Conservation (phyloP, 2,113 vertebrate species). For the Dinomys branickii region DNA sequence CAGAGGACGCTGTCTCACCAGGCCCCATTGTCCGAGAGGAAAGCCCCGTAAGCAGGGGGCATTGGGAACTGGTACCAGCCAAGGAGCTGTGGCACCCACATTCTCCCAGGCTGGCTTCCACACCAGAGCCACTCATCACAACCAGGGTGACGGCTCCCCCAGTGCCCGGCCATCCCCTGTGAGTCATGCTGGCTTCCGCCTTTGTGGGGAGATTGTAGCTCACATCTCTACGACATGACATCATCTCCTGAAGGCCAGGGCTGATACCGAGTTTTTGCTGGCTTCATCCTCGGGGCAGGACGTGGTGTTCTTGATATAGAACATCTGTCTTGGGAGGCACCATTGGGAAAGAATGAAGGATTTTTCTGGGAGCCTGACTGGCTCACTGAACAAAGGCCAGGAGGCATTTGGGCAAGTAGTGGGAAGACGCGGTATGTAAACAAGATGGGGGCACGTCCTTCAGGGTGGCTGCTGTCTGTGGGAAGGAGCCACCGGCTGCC, state of each 20-base stretch:
- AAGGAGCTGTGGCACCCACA: neutral
- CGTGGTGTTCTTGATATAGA: slow-evolving; percentile 71
- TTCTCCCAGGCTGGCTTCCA: neutral
- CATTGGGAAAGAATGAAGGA: slow-evolving; percentile 71
- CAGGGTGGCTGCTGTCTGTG: slow-evolving; percentile 70
- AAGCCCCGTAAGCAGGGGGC: neutral
- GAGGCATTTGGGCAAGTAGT: slow-evolving; percentile 78
- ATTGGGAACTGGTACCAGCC: neutral
- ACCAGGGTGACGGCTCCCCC: neutral
- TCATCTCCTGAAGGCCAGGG: slow-evolving; percentile 71
- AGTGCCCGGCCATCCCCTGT: neutral
- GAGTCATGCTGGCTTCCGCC: neutral
- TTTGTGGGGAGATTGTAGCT: slow-evolving; percentile 9
- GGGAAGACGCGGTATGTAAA: slow-evolving; percentile 77
- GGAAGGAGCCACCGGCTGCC: slow-evolving; percentile 65
- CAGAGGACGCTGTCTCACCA: neutral
- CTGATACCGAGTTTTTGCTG: slow-evolving; percentile 69
- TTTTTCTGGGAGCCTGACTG: slow-evolving; percentile 75
- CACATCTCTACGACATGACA: slow-evolving; percentile 65
- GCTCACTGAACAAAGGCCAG: slow-evolving; percentile 65
- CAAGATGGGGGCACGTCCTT: slow-evolving; percentile 67
- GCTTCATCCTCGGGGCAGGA: slow-evolving; percentile 60
- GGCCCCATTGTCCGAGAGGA: neutral
- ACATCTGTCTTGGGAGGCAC: slow-evolving; percentile 73
- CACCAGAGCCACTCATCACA: neutral